These are phyloP conservation scores for Subanguina moxae DNA, from an alignment of 1,140 invertebrate genomes.

Conservation along the genomic window DNA sequence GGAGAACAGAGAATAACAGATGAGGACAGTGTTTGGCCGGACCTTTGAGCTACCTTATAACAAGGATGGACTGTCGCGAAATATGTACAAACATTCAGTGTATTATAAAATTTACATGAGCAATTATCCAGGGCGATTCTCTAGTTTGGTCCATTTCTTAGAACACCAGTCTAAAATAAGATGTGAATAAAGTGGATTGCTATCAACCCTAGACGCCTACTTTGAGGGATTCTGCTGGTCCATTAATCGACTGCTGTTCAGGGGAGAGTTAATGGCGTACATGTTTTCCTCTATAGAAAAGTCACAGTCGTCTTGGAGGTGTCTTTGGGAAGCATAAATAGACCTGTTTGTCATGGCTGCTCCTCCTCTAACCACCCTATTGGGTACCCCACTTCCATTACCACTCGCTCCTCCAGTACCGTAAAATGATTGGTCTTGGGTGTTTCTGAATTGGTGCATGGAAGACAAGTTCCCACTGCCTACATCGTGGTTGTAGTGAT, in stretches of 20 bases:
- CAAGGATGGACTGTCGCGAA: too few relatives aligned
- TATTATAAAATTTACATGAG: too few relatives aligned
- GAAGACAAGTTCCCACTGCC: too few relatives aligned
- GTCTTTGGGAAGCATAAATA: background rate
- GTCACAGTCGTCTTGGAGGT: conserved; percentile 44
- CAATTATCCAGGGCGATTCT: too few relatives aligned
- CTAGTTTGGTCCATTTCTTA: too few relatives aligned
- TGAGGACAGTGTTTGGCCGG: too few relatives aligned
- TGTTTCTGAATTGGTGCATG: background rate
- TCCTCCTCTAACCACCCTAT: background rate
- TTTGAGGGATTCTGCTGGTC: conserved; percentile 12
- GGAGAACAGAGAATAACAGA: too few relatives aligned
- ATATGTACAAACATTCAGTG: too few relatives aligned
- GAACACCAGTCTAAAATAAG: too few relatives aligned
- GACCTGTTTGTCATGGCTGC: background rate
- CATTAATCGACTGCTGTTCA: conserved; percentile 26
- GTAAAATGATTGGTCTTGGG: background rate
- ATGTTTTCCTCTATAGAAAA: conserved; percentile 56
- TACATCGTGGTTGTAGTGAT: conserved; percentile 1
- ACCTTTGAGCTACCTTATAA: too few relatives aligned
- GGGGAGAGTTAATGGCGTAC: conserved; percentile 33
- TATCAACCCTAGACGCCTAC: too few relatives aligned
- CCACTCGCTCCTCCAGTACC: background rate
- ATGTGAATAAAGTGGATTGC: too few relatives aligned
- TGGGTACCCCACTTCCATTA: background rate